phyloP scores from a whole-genome alignment of 2,797 vertebrate genomes.

The Luscinia luscinia region DNA sequence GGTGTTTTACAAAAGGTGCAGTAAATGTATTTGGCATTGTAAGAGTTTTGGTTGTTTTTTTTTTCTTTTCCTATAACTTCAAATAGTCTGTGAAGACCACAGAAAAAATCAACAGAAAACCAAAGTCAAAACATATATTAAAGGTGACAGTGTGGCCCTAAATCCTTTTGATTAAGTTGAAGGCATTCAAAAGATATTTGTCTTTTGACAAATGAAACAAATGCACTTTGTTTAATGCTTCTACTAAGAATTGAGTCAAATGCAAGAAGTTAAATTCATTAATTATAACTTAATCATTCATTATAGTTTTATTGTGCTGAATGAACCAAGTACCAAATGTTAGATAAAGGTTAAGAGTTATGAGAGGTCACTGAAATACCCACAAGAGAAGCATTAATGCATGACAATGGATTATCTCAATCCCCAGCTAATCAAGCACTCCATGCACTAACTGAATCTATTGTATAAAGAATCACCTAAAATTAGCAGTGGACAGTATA shows the following conservation, averaged over 20 bases:
- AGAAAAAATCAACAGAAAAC: not conserved
- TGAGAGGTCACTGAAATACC: not conserved
- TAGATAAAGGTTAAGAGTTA: conserved; percentile 14
- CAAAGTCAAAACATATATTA: not conserved
- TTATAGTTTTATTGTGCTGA: not conserved
- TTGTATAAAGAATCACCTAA: not conserved
- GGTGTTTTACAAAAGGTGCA: not conserved
- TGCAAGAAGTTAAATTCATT: not conserved
- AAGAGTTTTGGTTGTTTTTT: not conserved
- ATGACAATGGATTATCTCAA: not conserved
- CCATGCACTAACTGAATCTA: not conserved
- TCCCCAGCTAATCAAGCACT: not conserved
- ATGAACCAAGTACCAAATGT: not conserved
- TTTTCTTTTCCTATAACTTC: not conserved
- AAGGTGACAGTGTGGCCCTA: not conserved
- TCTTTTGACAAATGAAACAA: not conserved
- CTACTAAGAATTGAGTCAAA: not conserved
- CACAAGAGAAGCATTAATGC: not conserved
- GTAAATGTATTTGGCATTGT: not conserved
- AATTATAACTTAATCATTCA: not conserved
- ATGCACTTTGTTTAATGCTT: not conserved
- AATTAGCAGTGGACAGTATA: not conserved
- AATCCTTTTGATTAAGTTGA: not conserved
- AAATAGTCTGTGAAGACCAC: not conserved
- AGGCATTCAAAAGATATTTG: not conserved